A percentile compares a stretch with the other conserved stretches of the same genome.
Evolutionary conservation across 2,797 vertebrate species (phyloP).

Genomic region (Pseudocheirus occidentalis): DNA sequence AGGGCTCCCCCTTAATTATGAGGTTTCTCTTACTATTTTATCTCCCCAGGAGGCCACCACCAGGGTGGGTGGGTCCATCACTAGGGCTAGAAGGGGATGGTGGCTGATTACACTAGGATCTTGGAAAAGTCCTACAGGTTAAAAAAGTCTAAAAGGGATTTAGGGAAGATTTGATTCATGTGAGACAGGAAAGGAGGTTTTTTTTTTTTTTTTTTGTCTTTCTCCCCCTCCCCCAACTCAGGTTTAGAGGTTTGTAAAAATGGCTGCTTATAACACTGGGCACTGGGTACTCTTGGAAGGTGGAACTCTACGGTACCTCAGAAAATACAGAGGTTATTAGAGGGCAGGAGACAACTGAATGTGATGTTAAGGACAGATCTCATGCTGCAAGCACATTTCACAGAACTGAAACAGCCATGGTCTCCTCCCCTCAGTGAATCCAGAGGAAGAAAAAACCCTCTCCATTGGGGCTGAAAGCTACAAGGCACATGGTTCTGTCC

Average conservation of each 20-base stretch:
- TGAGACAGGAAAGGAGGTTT: neutral
- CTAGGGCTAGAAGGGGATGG: neutral
- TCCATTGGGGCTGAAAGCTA: neutral
- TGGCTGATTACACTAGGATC: neutral
- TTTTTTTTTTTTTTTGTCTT: too few species aligned
- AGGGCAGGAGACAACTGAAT: neutral
- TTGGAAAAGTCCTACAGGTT: neutral
- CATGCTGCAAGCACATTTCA: constrained; percentile 5
- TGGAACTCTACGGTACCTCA: neutral
- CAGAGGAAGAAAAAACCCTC: neutral
- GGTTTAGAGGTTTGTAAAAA: neutral
- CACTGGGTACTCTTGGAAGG: neutral
- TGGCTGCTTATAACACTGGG: neutral
- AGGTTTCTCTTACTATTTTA: neutral
- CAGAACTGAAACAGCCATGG: neutral
- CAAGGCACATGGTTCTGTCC: neutral
- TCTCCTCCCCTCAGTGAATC: neutral
- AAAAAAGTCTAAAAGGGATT: neutral
- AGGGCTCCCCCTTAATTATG: neutral
- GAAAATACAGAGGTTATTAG: neutral
- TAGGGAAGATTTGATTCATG: neutral
- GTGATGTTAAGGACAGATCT: neutral
- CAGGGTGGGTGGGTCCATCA: neutral
- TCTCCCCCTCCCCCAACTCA: neutral
- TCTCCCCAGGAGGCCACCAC: neutral